Evolutionary conservation across 1,140 invertebrate genomes (phyloP), one percentile per base, ranked within the genome.

Genomic region (Orussus abietinus): DNA sequence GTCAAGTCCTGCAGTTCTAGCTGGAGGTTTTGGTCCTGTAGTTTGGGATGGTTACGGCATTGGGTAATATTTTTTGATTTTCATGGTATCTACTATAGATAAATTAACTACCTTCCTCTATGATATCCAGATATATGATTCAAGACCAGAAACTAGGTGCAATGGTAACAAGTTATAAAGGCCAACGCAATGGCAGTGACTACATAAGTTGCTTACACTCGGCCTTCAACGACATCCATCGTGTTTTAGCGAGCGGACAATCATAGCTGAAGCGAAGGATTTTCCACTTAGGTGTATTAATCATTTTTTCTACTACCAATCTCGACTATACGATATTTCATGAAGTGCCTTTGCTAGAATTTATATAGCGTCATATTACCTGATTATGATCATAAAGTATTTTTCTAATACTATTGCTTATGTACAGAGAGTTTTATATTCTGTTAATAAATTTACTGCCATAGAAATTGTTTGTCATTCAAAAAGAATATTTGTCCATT

Each of bases 1-100:
- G 10, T 84, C 84, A 2, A 92, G 92, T 47, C 84, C 90, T n/a
- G 81, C 82, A 49, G 83, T 98, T n/a, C 62, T 82, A 40, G 82
- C 86, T 22, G 96, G 96, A 14, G 92, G 90, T 4, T 99, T 99
- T 78, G 95, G 90, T 2, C 92, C 96, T 5, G 93, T 96, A 10
- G 82, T 90, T 2, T 67, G 75, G 14, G 83, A 98, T 78, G 96
- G 96, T 0, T 89, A 86, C 71, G 96, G 96, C 30, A 83, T 98
- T 47, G 92, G 80, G 80, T 92, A 79, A 78, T 77, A n/a, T n/a
- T n/a, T n/a, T n/a, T n/a, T n/a, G n/a, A n/a, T n/a, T n/a, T n/a
- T n/a, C n/a, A n/a, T 69, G 5, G 5, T 45, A 30, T 43, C 34
- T 22, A 45, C 36, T 38, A 22, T 31, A 13, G 17, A 38, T 20